Conservation (phyloP, 2,888 invertebrate species). For the Entomobrya multifasciata region DNA sequence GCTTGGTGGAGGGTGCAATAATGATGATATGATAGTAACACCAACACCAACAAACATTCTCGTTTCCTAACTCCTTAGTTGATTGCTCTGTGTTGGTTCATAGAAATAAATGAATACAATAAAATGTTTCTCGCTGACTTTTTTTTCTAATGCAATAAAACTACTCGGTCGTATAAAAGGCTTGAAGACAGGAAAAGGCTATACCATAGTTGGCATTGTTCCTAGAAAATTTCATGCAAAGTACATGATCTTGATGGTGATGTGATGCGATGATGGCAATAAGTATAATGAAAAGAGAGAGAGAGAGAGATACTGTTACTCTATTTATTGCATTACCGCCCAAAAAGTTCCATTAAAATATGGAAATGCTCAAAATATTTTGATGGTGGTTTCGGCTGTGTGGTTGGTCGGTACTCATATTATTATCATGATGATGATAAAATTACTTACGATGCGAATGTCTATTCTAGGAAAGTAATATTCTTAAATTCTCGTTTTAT, state of each 20-base stretch:
- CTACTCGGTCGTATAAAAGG: conserved; percentile 33
- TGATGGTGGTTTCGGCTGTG: no score
- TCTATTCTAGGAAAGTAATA: conserved; percentile 22
- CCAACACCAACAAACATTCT: conserved; percentile 1
- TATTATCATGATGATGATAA: background rate
- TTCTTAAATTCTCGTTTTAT: background rate
- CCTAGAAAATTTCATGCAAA: conserved; percentile 41
- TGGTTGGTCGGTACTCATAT: no score
- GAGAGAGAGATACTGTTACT: conserved; percentile 25
- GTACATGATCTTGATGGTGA: conserved; percentile 20
- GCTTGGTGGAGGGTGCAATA: conserved; percentile 24
- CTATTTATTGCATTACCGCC: conserved; percentile 58
- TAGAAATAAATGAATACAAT: conserved; percentile 27
- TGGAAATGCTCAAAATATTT: conserved; percentile 62
- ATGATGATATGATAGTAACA: conserved; percentile 15
- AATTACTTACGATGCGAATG: background rate
- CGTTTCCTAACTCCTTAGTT: background rate
- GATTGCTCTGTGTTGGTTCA: background rate
- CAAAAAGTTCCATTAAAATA: conserved; percentile 65
- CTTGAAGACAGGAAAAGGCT: conserved; percentile 3
- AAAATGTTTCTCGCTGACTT: conserved; percentile 21
- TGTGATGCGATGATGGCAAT: background rate
- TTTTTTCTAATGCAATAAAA: conserved; percentile 39
- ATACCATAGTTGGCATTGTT: conserved; percentile 64
- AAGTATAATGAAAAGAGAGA: background rate